Evolutionary conservation across 2,797 vertebrate species (phyloP), one percentile per base, ranked within the genome.

Genomic region (Tenualosa thibaudeaui): DNA sequence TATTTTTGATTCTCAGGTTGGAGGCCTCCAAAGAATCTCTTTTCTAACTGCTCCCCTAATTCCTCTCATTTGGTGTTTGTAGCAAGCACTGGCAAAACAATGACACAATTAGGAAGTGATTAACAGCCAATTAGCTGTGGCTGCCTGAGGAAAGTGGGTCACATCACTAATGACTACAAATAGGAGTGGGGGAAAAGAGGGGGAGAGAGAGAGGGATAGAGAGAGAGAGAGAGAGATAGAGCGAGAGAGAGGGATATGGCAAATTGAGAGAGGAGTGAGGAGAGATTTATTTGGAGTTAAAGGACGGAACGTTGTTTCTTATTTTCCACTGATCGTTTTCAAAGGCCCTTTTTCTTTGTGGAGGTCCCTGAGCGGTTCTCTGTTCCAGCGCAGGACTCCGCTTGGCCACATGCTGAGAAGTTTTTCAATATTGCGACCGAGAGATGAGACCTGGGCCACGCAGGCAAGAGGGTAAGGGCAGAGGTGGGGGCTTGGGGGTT

Each of bases 31-130:
- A 46, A 46, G 7, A 46, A 46, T 15, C 51, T 2, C 68, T 40
- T 13, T 37, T 40, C 68, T 40, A 56, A 54, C 31, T 85, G 87
- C 68, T 81, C 85, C 56, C 85, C 68, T 75, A 49, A 88, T 86
- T 87, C 85, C 68, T 85, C 87, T 75, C 90, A 88, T 85, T 91
- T 93, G 87, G 89, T 49, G 89, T 86, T 89, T 94, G 92, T 92
- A 93, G 89, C 13, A 83, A 92, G 88, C 88, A 84, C 86, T 90
- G 85, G 87, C 90, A 89, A 85, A 93, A 96, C 93, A 95, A 94
- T 90, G 92, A 86, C 37, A 84, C 91, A 91, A 94, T 94, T 95
- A 95, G 93, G 91, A 94, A 90, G 92, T 94, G 92, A 95, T 95
- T 95, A 93, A 90, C 82, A 89, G 88, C 92, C 93, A 95, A 95